phyloP scores from a whole-genome alignment of 2,113 vertebrate genomes.

The Microtus montanus region DNA sequence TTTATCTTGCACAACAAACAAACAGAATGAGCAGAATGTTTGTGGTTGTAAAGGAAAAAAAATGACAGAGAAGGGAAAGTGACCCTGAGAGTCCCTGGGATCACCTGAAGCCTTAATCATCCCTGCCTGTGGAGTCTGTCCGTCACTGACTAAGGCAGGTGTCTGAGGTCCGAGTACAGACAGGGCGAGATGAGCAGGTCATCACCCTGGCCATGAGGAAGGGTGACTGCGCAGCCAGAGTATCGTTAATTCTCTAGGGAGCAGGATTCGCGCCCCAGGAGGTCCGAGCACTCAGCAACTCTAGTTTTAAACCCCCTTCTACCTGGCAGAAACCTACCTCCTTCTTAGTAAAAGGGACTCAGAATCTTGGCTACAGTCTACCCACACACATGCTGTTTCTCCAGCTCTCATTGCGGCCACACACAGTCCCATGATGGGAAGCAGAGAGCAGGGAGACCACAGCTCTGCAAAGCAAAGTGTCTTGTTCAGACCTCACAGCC shows the following conservation, averaged over 20 bases:
- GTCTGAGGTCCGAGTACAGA: background rate
- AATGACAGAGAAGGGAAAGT: background rate
- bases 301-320: background rate
- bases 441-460: background rate
- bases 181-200: background rate
- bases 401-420: background rate
- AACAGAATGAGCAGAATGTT: background rate
- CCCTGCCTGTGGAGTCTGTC: background rate
- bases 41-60: background rate
- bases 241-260: background rate
- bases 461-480: background rate
- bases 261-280: background rate
- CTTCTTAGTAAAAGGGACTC: background rate
- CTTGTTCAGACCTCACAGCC: background rate
- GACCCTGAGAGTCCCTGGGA: background rate
- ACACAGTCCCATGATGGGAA: background rate
- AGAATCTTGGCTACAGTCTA: background rate
- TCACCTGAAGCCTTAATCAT: background rate
- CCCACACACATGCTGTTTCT: fast-evolving
- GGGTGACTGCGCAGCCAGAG: background rate
- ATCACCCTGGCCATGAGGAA: background rate
- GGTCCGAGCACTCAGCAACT: background rate
- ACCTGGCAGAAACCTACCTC: background rate
- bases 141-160: background rate
- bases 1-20: background rate